Conservation (phyloP, 2,797 vertebrate genomes). For the Anas bahamensis region DNA sequence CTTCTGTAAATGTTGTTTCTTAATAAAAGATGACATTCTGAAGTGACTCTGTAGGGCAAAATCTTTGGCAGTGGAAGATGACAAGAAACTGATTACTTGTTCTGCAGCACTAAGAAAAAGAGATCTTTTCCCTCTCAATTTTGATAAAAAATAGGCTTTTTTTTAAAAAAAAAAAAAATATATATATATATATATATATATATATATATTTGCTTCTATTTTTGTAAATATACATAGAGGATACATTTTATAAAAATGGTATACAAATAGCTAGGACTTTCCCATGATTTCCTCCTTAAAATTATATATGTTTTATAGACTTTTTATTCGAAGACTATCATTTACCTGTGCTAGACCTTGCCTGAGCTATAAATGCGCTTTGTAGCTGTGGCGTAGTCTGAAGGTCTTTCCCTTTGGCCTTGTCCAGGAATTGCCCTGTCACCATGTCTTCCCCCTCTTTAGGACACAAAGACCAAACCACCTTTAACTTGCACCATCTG, state of each 20-base stretch:
- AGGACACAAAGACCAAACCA: not conserved
- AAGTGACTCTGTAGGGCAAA: not conserved
- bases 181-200: not conserved
- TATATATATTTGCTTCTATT: not conserved
- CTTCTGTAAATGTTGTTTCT: conserved; percentile 1
- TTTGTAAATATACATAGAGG: not conserved
- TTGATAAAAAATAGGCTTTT: not conserved
- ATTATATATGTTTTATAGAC: not conserved
- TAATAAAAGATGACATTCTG: conserved; percentile 1
- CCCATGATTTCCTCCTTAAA: not conserved
- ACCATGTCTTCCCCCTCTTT: not conserved
- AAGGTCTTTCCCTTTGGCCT: not conserved
- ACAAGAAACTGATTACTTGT: not conserved
- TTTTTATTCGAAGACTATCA: not conserved
- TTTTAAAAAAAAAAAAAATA: no score
- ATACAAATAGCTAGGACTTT: not conserved
- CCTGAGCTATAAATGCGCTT: not conserved
- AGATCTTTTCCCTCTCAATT: not conserved
- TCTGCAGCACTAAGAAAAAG: not conserved
- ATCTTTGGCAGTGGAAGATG: not conserved
- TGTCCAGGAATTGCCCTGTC: not conserved
- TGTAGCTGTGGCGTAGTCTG: not conserved
- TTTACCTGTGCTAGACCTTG: not conserved
- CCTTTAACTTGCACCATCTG: not conserved
- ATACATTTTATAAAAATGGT: not conserved